phyloP scores from a whole-genome alignment of 1,140 invertebrate species.

The Adelges cooleyi region DNA sequence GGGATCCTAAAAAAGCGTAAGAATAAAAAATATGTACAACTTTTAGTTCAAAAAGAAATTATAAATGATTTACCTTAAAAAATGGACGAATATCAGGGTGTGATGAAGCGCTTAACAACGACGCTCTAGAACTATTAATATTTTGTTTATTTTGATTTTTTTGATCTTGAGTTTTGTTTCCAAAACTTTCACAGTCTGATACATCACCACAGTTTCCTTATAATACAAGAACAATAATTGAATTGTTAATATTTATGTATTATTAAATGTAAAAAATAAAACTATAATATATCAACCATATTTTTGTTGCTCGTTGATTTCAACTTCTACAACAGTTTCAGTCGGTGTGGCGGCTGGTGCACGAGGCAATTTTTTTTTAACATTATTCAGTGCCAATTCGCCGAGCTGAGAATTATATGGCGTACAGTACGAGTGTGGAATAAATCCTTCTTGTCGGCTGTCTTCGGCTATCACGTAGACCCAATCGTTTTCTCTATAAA shows the following conservation, averaged over 20 bases:
- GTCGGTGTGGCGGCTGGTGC: conserved; percentile 38
- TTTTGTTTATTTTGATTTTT: conserved; percentile 41
- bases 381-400: conserved; percentile 54
- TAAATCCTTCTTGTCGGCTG: conserved; percentile 80
- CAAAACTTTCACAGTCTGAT: conserved; percentile 52
- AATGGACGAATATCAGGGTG: conserved; percentile 69
- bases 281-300: conserved; percentile 32
- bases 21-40: conserved; percentile 24
- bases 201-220: conserved; percentile 39
- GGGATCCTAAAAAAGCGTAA: conserved; percentile 48
- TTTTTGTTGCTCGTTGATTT: conserved; percentile 33
- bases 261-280: background rate
- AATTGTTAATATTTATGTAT: background rate
- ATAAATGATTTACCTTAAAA: conserved; percentile 51
- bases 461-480: conserved; percentile 86
- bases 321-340: conserved; percentile 33
- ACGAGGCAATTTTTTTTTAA: conserved; percentile 74
- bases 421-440: conserved; percentile 85
- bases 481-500: conserved; percentile 94
- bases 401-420: conserved; percentile 66
- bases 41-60: background rate
- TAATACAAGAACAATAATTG: background rate
- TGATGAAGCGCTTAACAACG: conserved; percentile 48
- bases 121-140: conserved; percentile 46
- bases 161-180: conserved; percentile 44